Evolutionary conservation across 92 coral and sea anemone genomes (phyloP), one percentile per base, ranked within the genome.

Genomic region (Parazoanthus atlanticus): DNA sequence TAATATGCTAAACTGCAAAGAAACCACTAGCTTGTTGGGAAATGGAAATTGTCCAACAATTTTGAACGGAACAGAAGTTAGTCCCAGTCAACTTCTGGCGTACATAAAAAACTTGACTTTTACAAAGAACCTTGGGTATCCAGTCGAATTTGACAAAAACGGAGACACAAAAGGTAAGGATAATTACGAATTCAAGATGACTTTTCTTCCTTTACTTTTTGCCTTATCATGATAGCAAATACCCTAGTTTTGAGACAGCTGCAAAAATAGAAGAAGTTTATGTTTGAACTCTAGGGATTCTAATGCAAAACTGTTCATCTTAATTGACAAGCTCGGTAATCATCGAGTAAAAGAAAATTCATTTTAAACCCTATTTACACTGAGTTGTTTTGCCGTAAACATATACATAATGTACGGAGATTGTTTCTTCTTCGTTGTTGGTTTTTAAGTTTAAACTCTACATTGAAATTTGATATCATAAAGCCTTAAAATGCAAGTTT

Each of bases 141-240:
- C 92, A 1, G 91, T 97, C 29, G 87, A 90, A 25, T 97, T 94
- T 88, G 99, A 97, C 82, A 86, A 93, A 30, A 73, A 89, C 43
- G 99, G 99, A 11, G 96, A 97, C 89, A 96, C 98, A 1, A 96
- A 93, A 86, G 99, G 99, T 97, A 89, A 26, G 90, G n/a, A 36
- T 3, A 8, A 34, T 28, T 72, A 49, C 3, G 31, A 0, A 29
- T 11, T 13, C 26, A 79, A 13, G 2, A 3, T 74, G 13, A 2
- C 1, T 2, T n/a, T 8, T 30, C 30, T 74, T 74, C 10, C 43
- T 33, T 2, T 74, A 16, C 36, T 74, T 74, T 34, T 33, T 74
- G 66, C 65, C 3, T 41, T 83, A 46, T 43, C 28, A 41, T 29
- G 40, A 43, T 83, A 3, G 66, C n/a, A 25, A 26, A 46, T 46